Percentiles rank a stretch among this genome's conserved stretches.
These are phyloP conservation scores for Apis laboriosa DNA, from an alignment of 1,140 invertebrate genomes.

Conservation along the genomic window DNA sequence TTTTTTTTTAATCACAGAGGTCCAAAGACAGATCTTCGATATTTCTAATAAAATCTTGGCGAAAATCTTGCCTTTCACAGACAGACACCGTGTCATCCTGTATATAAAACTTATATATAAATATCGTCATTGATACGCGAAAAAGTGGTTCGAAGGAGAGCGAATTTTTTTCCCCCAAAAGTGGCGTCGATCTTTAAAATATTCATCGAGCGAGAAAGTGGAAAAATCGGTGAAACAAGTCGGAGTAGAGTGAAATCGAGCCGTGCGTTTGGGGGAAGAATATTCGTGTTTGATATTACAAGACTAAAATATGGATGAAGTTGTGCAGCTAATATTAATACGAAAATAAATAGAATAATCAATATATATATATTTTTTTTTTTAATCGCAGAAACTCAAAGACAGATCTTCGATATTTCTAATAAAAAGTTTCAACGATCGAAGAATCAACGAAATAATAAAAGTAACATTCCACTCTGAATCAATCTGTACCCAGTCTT, in stretches of 20 bases:
- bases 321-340: no score
- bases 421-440: no score
- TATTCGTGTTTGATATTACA: no score
- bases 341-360: no score
- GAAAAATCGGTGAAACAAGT: neutral
- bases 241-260: neutral
- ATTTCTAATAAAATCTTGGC: neutral
- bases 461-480: no score
- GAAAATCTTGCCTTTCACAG: conserved; percentile 28
- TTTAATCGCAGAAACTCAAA: no score
- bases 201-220: neutral
- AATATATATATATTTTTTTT: no score
- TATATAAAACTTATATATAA: neutral
- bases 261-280: neutral
- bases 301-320: no score
- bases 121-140: neutral
- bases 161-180: neutral
- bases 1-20: no score
- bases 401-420: no score
- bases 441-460: no score
- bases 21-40: no score
- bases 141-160: neutral
- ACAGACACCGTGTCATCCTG: conserved; percentile 16
- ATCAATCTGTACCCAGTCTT: rapidly evolving
- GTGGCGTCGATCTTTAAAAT: neutral